Evolutionary conservation across 2,113 vertebrate genomes (phyloP).

Genomic region (Oncorhynchus mykiss): DNA sequence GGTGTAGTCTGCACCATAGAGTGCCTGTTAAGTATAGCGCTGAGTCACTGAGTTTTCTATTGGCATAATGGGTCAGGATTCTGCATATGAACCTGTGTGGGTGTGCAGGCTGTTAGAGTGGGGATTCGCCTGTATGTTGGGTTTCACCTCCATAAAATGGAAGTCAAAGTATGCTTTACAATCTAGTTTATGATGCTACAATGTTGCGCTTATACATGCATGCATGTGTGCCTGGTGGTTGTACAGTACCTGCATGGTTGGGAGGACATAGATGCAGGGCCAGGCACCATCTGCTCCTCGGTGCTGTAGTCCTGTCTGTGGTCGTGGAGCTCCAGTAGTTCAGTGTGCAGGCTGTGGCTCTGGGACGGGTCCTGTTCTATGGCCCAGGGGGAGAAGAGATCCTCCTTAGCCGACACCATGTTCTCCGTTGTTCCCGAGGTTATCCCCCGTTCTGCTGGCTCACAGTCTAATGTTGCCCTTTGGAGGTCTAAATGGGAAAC

Average conservation of each 20-base stretch:
- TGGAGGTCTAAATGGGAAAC: constrained; percentile 58
- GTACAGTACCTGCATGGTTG: constrained; percentile 69
- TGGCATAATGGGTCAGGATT: no score
- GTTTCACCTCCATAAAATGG: no score
- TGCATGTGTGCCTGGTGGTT: background rate
- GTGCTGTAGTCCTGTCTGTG: constrained; percentile 61
- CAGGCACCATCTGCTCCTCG: constrained; percentile 76
- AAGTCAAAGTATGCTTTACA: no score
- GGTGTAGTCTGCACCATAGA: no score
- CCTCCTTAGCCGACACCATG: constrained; percentile 16
- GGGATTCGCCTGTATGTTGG: no score
- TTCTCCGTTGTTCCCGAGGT: constrained; percentile 3
- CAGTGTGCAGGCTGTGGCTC: constrained; percentile 44
- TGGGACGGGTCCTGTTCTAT: constrained; percentile 52
- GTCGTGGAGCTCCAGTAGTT: constrained; percentile 50
- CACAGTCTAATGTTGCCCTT: constrained; percentile 52
- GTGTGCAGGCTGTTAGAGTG: background rate
- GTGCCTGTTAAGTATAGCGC: background rate
- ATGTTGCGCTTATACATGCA: no score
- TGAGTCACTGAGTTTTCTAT: background rate
- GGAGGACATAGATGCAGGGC: constrained; percentile 37
- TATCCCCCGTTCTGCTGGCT: constrained; percentile 5
- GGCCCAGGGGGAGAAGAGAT: constrained; percentile 28
- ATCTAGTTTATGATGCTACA: no score
- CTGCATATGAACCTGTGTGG: background rate